A percentile compares a stretch with the other conserved stretches of the same genome.
phyloP scores from a whole-genome alignment of 2,113 vertebrate species.

The Coracopsis vasa region DNA sequence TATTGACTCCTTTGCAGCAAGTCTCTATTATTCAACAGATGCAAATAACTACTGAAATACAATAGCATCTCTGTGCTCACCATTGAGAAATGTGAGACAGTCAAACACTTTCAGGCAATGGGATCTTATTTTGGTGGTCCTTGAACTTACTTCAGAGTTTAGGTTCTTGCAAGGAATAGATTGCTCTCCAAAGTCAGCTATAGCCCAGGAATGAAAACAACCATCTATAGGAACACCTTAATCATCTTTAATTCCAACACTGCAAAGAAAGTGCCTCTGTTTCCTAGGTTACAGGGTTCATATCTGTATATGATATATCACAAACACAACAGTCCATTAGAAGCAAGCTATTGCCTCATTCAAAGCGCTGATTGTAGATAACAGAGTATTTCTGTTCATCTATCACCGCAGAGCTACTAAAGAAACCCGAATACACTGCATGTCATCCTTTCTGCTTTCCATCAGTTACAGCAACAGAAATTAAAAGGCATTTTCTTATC shows the following conservation, averaged over 20 bases:
- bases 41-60: not conserved
- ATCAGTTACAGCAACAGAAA: not conserved
- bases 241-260: not conserved
- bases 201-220: not conserved
- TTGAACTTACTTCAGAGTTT: not conserved
- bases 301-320: not conserved
- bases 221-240: fast-evolving
- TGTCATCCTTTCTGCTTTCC: not conserved
- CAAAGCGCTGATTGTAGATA: not conserved
- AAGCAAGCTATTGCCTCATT: not conserved
- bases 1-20: not conserved
- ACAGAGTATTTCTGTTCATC: not conserved
- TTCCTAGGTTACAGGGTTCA: not conserved
- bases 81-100: not conserved
- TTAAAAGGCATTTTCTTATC: not conserved
- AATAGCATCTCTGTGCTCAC: not conserved
- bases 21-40: not conserved
- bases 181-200: not conserved
- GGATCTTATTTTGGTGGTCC: not conserved
- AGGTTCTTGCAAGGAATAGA: not conserved
- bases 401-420: not conserved
- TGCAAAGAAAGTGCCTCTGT: not conserved
- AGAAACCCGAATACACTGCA: not conserved
- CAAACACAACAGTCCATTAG: not conserved
- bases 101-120: not conserved